Conservation (phyloP, 2,797 vertebrate species). For the Neosalanx taihuensis region DNA sequence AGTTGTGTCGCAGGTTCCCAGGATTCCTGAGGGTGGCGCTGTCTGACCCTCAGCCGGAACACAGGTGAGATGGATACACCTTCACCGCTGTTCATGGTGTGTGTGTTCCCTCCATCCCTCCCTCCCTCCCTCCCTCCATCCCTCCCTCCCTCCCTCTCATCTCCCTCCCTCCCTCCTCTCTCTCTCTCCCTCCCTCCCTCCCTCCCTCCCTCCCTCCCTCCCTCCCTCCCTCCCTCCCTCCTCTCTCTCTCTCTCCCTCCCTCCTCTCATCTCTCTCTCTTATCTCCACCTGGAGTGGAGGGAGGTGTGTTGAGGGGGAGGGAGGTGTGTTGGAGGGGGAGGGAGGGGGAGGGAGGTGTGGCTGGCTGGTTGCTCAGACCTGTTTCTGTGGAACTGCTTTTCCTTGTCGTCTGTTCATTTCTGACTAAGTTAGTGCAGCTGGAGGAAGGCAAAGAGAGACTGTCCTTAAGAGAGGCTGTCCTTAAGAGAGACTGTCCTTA, state of each 20-base stretch:
- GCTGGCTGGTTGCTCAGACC: too few relatives aligned
- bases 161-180: too few relatives aligned
- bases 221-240: background rate
- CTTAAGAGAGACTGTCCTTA: too few relatives aligned
- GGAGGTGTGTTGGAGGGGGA: background rate
- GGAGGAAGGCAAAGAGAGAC: too few relatives aligned
- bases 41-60: slow-evolving; percentile 86
- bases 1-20: slow-evolving; percentile 84
- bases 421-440: too few relatives aligned
- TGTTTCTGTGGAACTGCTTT: too few relatives aligned
- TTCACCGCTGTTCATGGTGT: background rate
- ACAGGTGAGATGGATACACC: slow-evolving; percentile 70
- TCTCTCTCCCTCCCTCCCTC: background rate
- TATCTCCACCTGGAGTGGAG: background rate
- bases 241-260: background rate
- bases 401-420: too few relatives aligned
- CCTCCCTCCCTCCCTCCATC: too few relatives aligned
- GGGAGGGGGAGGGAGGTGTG: background rate
- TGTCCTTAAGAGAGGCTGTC: too few relatives aligned
- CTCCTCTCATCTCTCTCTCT: background rate
- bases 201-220: too few relatives aligned
- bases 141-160: too few relatives aligned
- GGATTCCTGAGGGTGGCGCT: slow-evolving; percentile 90
- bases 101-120: background rate
- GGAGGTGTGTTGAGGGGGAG: background rate